Percentiles rank a stretch among this genome's conserved stretches.
Conservation (phyloP, 2,113 vertebrate genomes). For the Neomonachus schauinslandi region DNA sequence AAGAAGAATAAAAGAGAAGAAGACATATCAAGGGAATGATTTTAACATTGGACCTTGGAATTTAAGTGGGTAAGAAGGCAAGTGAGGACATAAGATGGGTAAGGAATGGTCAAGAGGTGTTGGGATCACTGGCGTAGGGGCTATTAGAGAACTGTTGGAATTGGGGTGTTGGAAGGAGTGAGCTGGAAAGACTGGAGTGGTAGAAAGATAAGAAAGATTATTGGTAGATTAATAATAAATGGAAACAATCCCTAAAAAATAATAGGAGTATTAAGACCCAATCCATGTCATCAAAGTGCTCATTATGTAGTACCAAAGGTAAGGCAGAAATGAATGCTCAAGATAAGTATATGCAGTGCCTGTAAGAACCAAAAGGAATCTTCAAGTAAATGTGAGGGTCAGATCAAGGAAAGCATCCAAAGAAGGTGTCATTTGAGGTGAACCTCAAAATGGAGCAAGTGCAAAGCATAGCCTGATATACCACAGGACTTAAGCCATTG, state of each 20-base stretch:
- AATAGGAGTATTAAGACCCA: background rate
- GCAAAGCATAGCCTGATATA: background rate
- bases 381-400: background rate
- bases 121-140: background rate
- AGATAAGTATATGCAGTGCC: background rate
- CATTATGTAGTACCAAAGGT: background rate
- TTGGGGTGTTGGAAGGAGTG: background rate
- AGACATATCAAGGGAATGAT: background rate
- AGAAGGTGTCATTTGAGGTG: background rate
- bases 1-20: background rate
- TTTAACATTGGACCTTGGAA: background rate
- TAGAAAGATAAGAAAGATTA: background rate
- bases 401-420: constrained; percentile 1
- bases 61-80: background rate
- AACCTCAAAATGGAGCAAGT: background rate
- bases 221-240: constrained; percentile 23
- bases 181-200: background rate
- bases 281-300: background rate
- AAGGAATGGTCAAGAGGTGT: background rate
- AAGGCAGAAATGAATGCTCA: background rate
- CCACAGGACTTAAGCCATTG: background rate
- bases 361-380: background rate
- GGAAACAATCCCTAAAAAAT: background rate
- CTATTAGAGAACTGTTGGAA: background rate
- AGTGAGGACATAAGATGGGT: background rate